Evolutionary conservation across 37 sponge, comb jelly and placozoan species (phyloP).

Genomic region (Dysidea cf. avara): DNA sequence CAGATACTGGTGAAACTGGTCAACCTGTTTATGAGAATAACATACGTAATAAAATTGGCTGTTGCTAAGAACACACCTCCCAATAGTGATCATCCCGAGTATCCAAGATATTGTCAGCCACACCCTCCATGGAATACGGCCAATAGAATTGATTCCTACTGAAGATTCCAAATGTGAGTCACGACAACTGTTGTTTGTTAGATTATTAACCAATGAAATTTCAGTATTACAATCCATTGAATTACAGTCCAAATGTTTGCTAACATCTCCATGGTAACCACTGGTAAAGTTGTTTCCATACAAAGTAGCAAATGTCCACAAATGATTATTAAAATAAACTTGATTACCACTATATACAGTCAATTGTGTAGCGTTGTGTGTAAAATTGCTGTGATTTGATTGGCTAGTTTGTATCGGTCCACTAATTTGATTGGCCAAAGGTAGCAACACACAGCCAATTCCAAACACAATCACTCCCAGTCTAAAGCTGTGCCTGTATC

Average conservation of each 20-base stretch:
- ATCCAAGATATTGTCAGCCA: slow-evolving; percentile 42
- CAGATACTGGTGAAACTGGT: slow-evolving; percentile 37
- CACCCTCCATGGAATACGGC: slow-evolving; percentile 30
- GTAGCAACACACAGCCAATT: not conserved
- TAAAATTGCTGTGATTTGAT: not conserved
- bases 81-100: not conserved
- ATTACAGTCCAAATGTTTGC: too few relatives aligned
- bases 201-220: not conserved
- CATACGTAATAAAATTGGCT: not conserved
- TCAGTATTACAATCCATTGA: not conserved
- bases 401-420: slow-evolving; percentile 43
- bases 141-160: slow-evolving; percentile 27
- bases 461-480: slow-evolving; percentile 1
- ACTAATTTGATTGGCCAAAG: slow-evolving; percentile 51
- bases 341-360: too few relatives aligned
- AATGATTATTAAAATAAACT: too few relatives aligned
- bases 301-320: not conserved
- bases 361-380: not conserved
- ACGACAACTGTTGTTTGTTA: slow-evolving; percentile 1
- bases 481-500: not conserved
- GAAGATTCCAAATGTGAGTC: not conserved
- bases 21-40: slow-evolving; percentile 15
- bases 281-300: not conserved
- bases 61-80: slow-evolving; percentile 35
- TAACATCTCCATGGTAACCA: too few relatives aligned